phyloP scores from a whole-genome alignment of 2,113 vertebrate genomes.

The Bufo bufo region DNA sequence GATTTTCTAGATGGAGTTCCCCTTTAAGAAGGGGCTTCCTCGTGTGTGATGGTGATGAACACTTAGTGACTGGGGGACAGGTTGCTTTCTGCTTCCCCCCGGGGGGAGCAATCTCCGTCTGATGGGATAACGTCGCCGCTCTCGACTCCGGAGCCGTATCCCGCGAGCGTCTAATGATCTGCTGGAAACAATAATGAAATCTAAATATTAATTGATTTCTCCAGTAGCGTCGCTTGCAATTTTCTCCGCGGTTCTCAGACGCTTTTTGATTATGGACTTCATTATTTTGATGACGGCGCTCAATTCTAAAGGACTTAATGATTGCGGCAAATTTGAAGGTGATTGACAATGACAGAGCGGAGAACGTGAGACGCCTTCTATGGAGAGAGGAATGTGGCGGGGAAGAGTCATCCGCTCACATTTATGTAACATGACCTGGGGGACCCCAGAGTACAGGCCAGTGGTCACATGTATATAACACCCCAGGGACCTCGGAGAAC shows the following conservation, averaged over 20 bases:
- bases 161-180: neutral
- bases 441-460: too few relatives aligned
- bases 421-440: too few relatives aligned
- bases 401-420: too few relatives aligned
- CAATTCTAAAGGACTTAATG: neutral
- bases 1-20: neutral
- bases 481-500: too few relatives aligned
- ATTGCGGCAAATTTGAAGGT: neutral
- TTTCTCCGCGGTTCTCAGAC: neutral
- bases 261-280: neutral
- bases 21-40: neutral
- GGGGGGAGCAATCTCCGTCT: neutral
- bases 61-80: too few relatives aligned
- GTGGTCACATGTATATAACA: too few relatives aligned
- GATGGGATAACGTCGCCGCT: neutral
- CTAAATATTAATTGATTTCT: neutral
- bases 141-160: neutral
- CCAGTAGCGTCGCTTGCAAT: too few relatives aligned
- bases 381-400: too few relatives aligned
- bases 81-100: too few relatives aligned
- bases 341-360: neutral
- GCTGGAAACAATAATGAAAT: neutral
- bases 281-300: neutral
- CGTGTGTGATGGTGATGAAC: neutral
- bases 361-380: neutral